Evolutionary conservation across 2,113 vertebrate species (phyloP).

Genomic region (Indicator maculatus): DNA sequence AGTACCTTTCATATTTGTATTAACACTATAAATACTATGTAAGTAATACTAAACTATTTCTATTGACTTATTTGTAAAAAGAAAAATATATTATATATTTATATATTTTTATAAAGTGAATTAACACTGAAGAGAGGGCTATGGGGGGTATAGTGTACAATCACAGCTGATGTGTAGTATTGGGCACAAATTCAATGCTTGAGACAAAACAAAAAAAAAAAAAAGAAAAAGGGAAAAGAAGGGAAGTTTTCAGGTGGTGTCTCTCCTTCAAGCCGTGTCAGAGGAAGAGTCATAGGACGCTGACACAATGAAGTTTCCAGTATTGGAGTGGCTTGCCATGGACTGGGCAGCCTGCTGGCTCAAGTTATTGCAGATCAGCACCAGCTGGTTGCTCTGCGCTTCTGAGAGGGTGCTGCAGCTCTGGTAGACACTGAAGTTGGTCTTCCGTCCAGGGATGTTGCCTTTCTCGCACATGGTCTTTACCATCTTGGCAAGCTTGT

Average conservation of each 20-base stretch:
- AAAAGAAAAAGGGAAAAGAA: neutral
- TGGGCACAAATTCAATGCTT: slow-evolving; percentile 4
- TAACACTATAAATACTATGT: slow-evolving; percentile 80
- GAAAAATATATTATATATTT: slow-evolving; percentile 81
- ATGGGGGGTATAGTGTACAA: slow-evolving; percentile 31
- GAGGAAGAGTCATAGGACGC: slow-evolving; percentile 86
- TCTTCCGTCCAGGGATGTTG: slow-evolving; percentile 85
- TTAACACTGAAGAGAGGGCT: slow-evolving; percentile 64
- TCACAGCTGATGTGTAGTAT: slow-evolving; percentile 50
- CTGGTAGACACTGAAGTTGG: slow-evolving; percentile 89
- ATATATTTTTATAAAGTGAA: slow-evolving; percentile 78
- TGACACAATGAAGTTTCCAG: slow-evolving; percentile 82
- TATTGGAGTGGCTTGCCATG: slow-evolving; percentile 75
- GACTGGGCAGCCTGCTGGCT: slow-evolving; percentile 86
- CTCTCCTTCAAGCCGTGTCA: slow-evolving; percentile 76
- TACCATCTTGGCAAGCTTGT: slow-evolving; percentile 89
- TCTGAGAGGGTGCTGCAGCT: slow-evolving; percentile 86
- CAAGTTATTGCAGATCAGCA: slow-evolving; percentile 85
- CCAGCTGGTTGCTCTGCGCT: slow-evolving; percentile 87
- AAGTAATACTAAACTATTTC: slow-evolving; percentile 83
- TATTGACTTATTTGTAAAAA: slow-evolving; percentile 77
- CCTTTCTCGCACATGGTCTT: slow-evolving; percentile 89
- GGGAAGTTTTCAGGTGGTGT: neutral
- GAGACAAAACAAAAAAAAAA: neutral
- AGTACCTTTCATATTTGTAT: slow-evolving; percentile 66